Percentiles rank a stretch among this genome's conserved stretches.
Conservation (phyloP, 1,140 invertebrate genomes). For the Maconellicoccus hirsutus region DNA sequence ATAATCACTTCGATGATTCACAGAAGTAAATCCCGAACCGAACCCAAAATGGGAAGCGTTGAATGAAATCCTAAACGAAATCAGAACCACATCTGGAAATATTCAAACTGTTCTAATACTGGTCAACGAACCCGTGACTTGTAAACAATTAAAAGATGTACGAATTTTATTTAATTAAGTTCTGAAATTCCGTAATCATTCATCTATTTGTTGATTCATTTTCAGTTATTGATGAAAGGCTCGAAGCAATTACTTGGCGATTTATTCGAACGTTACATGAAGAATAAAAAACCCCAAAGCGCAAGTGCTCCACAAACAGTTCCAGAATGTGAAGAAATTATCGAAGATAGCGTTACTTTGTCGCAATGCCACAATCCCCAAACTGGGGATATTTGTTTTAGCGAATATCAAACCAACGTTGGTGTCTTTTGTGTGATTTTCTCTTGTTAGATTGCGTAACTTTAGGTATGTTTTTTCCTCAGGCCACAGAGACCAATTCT, state of each 20-base stretch:
- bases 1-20: too few relatives aligned
- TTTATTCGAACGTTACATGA: conserved; percentile 34
- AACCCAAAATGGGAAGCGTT: conserved; percentile 83
- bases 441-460: too few relatives aligned
- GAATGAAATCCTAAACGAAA: conserved; percentile 67
- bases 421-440: too few relatives aligned
- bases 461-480: too few relatives aligned
- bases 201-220: neutral
- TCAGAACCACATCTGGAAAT: conserved; percentile 39
- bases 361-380: conserved; percentile 33
- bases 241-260: conserved; percentile 41
- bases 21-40: conserved; percentile 66
- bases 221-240: conserved; percentile 51
- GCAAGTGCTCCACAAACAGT: conserved; percentile 27
- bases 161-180: too few relatives aligned
- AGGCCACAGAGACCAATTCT: conserved; percentile 17
- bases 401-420: conserved; percentile 25
- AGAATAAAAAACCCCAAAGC: conserved; percentile 25
- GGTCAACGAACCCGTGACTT: conserved; percentile 68
- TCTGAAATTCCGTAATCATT: neutral
- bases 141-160: conserved; percentile 57
- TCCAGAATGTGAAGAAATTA: conserved; percentile 33
- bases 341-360: conserved; percentile 33
- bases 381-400: conserved; percentile 29
- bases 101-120: conserved; percentile 54